Evolutionary conservation across 2,113 vertebrate species (phyloP), one percentile per base, ranked within the genome.

Genomic region (Archilochus colubris): DNA sequence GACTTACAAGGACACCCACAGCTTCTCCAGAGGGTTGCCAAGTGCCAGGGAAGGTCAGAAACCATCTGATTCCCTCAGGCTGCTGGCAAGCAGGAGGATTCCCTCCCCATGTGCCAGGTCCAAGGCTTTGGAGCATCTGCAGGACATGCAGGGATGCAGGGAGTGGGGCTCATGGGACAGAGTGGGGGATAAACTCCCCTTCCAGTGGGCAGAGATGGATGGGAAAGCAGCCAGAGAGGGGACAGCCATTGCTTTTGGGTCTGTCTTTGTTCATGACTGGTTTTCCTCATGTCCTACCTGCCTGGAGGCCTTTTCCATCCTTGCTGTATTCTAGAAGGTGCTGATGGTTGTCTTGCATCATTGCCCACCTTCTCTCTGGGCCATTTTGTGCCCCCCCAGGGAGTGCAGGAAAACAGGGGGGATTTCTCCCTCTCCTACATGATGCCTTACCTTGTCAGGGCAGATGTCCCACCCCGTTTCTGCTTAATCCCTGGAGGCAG

Each of bases 401-500:
- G 12, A 62, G 50, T 13, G 13, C 70, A 66, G 21, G 18, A 82
- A 20, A 18, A 14, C 43, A 72, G 12, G 22, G 17, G 17, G 23
- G 24, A 15, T 51, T 88, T 72, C 48, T 50, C 38, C 28, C 55
- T 67, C 28, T 55, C 38, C 53, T 38, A 21, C 25, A 24, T 11
- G 18, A 8, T 0, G 0, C 4, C 30, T 2, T 14, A 36, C 40
- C 40, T 74, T 40, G 33, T 30, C 48, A 54, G 53, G 48, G 24
- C 54, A 81, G 16, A 10, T 55, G 51, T 50, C 33, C 80, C 19
- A 23, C n/a, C 17, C 74, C 20, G 2, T 23, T 30, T 48, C 2
- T 64, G 14, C 48, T 81, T 59, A 0, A 2, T 27, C 76, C 46
- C 38, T 31, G 28, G 31, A 46, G 46, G 43, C 72, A n/a, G 27